Conservation (phyloP, 1,140 invertebrate genomes). For the Rhopalosiphum padi region DNA sequence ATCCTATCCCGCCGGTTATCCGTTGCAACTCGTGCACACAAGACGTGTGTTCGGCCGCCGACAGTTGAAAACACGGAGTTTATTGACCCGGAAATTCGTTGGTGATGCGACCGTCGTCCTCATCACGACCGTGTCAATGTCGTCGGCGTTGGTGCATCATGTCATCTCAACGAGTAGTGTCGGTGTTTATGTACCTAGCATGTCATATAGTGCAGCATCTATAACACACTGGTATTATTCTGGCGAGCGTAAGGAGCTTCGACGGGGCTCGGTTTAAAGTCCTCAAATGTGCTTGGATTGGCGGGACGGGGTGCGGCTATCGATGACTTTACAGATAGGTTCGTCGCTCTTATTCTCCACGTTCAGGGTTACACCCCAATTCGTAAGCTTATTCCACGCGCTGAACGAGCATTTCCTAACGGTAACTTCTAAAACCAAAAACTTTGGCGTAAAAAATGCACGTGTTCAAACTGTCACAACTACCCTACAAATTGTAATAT, state of each 20-base stretch:
- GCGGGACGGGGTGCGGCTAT: neutral
- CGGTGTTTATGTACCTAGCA: neutral
- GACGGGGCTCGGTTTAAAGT: neutral
- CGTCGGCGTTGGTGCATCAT: conserved; percentile 32
- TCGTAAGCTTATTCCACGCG: neutral
- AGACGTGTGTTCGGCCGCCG: neutral
- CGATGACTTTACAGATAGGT: neutral
- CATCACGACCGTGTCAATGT: conserved; percentile 37
- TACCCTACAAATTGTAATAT: too few species aligned
- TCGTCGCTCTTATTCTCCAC: neutral
- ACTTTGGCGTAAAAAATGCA: too few species aligned
- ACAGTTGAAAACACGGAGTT: neutral
- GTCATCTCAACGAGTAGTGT: neutral
- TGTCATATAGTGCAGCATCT: neutral
- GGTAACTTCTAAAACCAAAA: neutral
- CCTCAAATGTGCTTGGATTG: neutral
- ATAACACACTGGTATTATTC: neutral
- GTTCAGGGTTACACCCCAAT: neutral
- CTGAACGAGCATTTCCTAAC: too few species aligned
- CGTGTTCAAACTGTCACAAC: too few species aligned
- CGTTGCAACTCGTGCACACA: neutral
- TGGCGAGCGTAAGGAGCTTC: neutral
- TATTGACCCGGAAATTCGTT: conserved; percentile 31
- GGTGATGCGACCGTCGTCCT: neutral
- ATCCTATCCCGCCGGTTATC: neutral